A percentile compares a stretch with the other conserved stretches of the same genome.
phyloP scores from a whole-genome alignment of 2,113 vertebrate species.

The Takifugu flavidus region DNA sequence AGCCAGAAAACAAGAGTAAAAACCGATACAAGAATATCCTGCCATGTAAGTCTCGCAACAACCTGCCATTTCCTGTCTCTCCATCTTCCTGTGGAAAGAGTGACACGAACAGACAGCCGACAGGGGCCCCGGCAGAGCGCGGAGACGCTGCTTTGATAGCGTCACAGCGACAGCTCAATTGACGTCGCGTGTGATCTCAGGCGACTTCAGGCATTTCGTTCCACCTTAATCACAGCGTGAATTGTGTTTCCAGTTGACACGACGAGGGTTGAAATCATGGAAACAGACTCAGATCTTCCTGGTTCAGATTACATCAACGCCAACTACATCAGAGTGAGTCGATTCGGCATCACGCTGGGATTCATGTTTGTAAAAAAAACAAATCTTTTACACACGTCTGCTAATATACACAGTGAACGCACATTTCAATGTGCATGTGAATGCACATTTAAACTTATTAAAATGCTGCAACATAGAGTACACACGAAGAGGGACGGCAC shows the following conservation, averaged over 20 bases:
- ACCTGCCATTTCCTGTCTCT: conserved; percentile 61
- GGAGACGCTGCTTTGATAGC: conserved; percentile 15
- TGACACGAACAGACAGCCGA: conserved; percentile 50
- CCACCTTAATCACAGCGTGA: conserved; percentile 5
- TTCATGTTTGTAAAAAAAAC: no score
- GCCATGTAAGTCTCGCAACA: conserved; percentile 77
- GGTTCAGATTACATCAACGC: conserved; percentile 86
- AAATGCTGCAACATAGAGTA: conserved; percentile 62
- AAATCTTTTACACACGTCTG: no score
- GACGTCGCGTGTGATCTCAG: not conserved
- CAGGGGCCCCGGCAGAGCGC: conserved; percentile 19
- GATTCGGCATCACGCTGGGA: not conserved
- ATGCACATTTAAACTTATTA: not conserved
- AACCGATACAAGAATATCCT: conserved; percentile 92
- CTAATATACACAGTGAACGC: no score
- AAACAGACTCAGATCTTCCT: conserved; percentile 68
- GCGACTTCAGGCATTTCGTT: conserved; percentile 6
- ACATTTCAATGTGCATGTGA: not conserved
- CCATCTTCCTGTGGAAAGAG: conserved; percentile 66
- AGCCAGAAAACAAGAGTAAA: conserved; percentile 84
- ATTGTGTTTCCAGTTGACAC: conserved; percentile 77
- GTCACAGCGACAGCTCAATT: not conserved
- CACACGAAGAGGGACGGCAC: conserved; percentile 75
- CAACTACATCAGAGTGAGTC: conserved; percentile 83
- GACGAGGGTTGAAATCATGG: conserved; percentile 77